Evolutionary conservation across 2,888 invertebrate genomes (phyloP).

Genomic region (Drosophila villosipedis): DNA sequence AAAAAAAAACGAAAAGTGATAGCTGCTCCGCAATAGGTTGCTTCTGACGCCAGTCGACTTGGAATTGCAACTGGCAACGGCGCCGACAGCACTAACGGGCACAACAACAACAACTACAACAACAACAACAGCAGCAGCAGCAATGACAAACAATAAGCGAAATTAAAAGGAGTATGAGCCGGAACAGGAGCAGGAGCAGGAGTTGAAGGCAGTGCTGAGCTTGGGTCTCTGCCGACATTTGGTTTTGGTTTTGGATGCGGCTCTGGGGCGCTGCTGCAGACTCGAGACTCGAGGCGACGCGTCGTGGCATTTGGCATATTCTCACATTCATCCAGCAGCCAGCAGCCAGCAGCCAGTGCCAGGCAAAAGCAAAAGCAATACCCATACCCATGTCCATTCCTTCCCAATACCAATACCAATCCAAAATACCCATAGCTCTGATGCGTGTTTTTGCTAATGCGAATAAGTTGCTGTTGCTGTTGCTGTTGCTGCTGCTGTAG

Average conservation of each 20-base stretch:
- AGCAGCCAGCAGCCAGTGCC: slow-evolving; percentile 19
- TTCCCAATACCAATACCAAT: slow-evolving; percentile 53
- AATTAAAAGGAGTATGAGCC: slow-evolving; percentile 46
- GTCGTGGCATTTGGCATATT: slow-evolving; percentile 68
- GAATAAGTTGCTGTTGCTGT: slow-evolving; percentile 67
- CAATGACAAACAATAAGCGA: slow-evolving; percentile 69
- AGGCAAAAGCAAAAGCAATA: slow-evolving; percentile 18
- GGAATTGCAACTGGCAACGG: slow-evolving; percentile 44
- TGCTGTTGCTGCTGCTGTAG: slow-evolving; percentile 25
- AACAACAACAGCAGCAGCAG: slow-evolving; percentile 23
- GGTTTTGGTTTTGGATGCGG: slow-evolving; percentile 55
- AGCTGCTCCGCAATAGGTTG: slow-evolving; percentile 51
- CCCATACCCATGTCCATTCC: slow-evolving; percentile 24
- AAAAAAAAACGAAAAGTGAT: slow-evolving; percentile 36
- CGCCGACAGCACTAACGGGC: slow-evolving; percentile 41
- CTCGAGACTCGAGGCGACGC: slow-evolving; percentile 42
- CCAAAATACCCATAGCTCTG: slow-evolving; percentile 42
- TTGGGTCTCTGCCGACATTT: slow-evolving; percentile 47
- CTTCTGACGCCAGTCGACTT: slow-evolving; percentile 62
- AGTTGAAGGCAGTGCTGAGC: slow-evolving; percentile 8
- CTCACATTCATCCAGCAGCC: slow-evolving; percentile 56
- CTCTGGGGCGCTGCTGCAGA: slow-evolving; percentile 34
- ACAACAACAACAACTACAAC: slow-evolving; percentile 23
- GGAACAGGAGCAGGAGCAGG: slow-evolving; percentile 19
- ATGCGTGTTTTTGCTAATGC: slow-evolving; percentile 77